Evolutionary conservation across 1,140 invertebrate species (phyloP).

Genomic region (Heliconius hermathena): DNA sequence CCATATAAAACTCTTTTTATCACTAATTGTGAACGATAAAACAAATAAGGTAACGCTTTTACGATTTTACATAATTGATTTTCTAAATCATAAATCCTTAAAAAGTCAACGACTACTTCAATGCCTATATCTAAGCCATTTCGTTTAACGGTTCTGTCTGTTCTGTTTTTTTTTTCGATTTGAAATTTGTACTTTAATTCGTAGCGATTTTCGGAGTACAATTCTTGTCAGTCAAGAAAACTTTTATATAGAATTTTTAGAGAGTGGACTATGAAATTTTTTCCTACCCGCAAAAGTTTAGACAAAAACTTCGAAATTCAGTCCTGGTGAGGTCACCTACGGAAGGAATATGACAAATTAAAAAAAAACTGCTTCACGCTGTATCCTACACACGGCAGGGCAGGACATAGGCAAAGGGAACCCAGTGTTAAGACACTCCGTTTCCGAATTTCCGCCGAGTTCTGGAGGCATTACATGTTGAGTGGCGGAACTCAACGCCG

Average conservation of each 20-base stretch:
- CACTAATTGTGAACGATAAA: conserved; percentile 1
- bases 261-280: too few species aligned
- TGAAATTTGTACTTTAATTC: background rate
- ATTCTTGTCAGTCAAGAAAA: background rate
- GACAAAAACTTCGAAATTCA: too few species aligned
- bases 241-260: too few species aligned
- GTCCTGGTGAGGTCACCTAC: too few species aligned
- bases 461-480: too few species aligned
- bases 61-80: conserved; percentile 9
- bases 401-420: too few species aligned
- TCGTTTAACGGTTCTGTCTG: background rate
- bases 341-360: background rate
- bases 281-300: too few species aligned
- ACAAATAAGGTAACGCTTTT: conserved; percentile 15
- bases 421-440: too few species aligned
- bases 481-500: too few species aligned
- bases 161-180: background rate
- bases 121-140: background rate
- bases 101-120: background rate
- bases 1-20: background rate
- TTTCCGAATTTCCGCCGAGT: too few species aligned
- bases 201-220: background rate
- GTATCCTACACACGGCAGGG: too few species aligned
- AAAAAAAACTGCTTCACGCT: too few species aligned
- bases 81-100: background rate